Percentiles rank a stretch among this genome's conserved stretches.
phyloP scores from a whole-genome alignment of 2,113 vertebrate genomes.

The Fulica atra region DNA sequence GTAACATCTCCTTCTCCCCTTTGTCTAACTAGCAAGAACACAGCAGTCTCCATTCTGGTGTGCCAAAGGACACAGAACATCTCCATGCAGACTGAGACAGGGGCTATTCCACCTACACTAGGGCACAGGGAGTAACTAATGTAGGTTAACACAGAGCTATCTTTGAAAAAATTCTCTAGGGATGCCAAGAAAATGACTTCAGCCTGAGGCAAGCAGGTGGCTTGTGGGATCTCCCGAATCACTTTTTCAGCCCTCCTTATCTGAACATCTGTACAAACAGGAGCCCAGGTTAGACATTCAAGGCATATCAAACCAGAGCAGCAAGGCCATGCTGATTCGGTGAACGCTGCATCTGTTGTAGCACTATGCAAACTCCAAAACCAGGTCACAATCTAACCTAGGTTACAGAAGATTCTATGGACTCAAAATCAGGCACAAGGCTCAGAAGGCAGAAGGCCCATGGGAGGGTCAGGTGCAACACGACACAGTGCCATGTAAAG shows the following conservation, averaged over 20 bases:
- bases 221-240: background rate
- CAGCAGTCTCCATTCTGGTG: background rate
- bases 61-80: background rate
- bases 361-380: background rate
- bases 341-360: constrained; percentile 3
- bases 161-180: background rate
- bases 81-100: background rate
- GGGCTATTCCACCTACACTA: background rate
- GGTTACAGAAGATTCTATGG: background rate
- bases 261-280: background rate
- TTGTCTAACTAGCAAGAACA: background rate
- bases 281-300: background rate
- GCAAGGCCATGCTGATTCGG: background rate
- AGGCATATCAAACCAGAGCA: background rate
- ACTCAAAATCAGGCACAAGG: background rate
- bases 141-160: background rate
- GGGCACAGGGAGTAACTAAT: background rate
- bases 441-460: background rate
- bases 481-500: background rate
- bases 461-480: accelerated
- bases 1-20: background rate
- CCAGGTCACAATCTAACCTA: background rate
- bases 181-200: background rate
- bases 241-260: background rate
- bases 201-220: background rate